Base-by-base conservation (phyloP, 2,797 vertebrate genomes). In the Triplophysa yarkandensis region DNA sequence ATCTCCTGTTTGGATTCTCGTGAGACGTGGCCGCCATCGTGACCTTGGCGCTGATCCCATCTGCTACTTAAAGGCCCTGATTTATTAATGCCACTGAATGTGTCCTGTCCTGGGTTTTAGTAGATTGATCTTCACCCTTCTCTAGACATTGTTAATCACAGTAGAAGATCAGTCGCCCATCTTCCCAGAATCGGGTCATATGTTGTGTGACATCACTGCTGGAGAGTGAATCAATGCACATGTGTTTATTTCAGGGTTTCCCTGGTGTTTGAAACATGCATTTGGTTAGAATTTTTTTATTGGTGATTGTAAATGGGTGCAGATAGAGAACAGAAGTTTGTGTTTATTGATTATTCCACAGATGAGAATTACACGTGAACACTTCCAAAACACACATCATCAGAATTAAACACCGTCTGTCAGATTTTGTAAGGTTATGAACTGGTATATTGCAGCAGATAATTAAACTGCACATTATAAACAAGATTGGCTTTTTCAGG, bases 31-130 rank as follows among this genome's bases (percentile, higher is more conserved):
- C 27, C 32, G 68, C 57, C 65, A 30, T 63, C 52, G 68, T 73
- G 39, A 71, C 78, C 70, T 57, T 83, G 80, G 84, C 81, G 64
- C 5, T 43, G 74, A 64, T 84, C 73, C 61, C 78, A 77, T 86
- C 77, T 76, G 67, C 62, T 85, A 85, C 68, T 85, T 85, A 85
- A 86, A 85, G 66, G 76, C 72, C 81, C 78, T 86, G 82, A 80
- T 81, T 83, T 86, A 84, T 81, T 84, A 87, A 82, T 81, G 80
- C 80, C 79, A 68, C 61, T 78, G 85, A 84, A 83, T 83, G 84
- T 71, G 83, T 77, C 79, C 69, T 61, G 66, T 68, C 73, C 77
- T 68, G 77, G 71, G 79, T 83, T 83, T 83, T 77, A 81, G 79
- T 82, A 80, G 81, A 82, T 85, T 82, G 73, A 80, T 67, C 79